phyloP scores from a whole-genome alignment of 2,888 invertebrate genomes.

The Halictus quadricinctus region DNA sequence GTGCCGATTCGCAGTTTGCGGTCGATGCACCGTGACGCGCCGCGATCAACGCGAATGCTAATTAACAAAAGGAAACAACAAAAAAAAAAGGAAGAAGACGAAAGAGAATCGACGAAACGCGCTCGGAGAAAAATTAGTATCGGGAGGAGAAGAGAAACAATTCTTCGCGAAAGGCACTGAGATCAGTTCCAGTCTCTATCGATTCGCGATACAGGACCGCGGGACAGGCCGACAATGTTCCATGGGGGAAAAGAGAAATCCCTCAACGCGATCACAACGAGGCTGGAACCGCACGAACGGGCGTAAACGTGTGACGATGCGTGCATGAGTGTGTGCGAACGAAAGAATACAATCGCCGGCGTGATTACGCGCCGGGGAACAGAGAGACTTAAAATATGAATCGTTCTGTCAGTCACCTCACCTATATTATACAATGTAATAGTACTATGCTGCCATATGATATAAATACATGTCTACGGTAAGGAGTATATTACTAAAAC shows the following conservation, averaged over 20 bases:
- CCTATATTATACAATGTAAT: constrained; percentile 81
- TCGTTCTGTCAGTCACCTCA: constrained; percentile 80
- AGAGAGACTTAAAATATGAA: constrained; percentile 69
- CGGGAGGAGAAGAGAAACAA: not conserved
- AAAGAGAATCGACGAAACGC: constrained; percentile 25
- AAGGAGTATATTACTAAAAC: constrained; percentile 79
- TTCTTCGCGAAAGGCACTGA: constrained; percentile 2
- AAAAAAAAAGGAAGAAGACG: not conserved
- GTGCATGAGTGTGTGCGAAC: constrained; percentile 42
- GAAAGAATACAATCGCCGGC: constrained; percentile 44
- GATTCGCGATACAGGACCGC: constrained; percentile 34
- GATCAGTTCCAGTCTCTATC: constrained; percentile 42
- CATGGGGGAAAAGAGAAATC: constrained; percentile 15
- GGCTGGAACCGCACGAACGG: constrained; percentile 32
- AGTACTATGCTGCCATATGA: constrained; percentile 82
- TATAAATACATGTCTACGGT: constrained; percentile 82
- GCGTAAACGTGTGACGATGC: constrained; percentile 4
- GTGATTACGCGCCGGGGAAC: constrained; percentile 54
- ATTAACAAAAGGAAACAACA: constrained; percentile 30
- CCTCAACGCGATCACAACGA: constrained; percentile 10
- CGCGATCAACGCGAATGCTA: constrained; percentile 37
- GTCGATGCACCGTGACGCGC: constrained; percentile 51
- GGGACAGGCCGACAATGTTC: constrained; percentile 35
- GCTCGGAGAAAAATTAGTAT: constrained; percentile 18
- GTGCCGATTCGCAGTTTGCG: constrained; percentile 61